Evolutionary conservation across 2,888 invertebrate species (phyloP), one percentile per base, ranked within the genome.

Genomic region (Torymus aiolomorphi): DNA sequence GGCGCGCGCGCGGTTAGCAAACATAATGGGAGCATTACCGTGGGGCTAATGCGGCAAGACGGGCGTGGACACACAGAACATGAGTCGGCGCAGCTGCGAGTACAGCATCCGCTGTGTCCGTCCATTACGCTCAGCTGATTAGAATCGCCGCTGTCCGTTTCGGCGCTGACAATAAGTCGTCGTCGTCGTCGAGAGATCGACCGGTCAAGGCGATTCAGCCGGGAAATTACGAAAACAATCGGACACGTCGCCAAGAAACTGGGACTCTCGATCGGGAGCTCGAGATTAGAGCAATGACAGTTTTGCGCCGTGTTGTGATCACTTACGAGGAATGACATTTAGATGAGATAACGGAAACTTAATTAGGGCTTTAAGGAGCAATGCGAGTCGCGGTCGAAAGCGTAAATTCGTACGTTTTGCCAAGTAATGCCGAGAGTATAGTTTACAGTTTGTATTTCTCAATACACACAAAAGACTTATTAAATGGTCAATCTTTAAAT

Each of bases 121-220:
- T 62, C 42, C 42, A 52, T 65, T 59, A 71, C 49, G 20, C 11
- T 31, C 66, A 16, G n/a, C 31, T 24, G 79, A 80, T 75, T 66
- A 65, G 61, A 49, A 76, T 77, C 77, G 56, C 66, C 42, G 42
- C 42, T 8, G 42, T 42, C 65, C 49, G 72, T 80, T 77, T 80
- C 18, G 69, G 69, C 75, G 67, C 14, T 62, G 76, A 70, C 76
- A 69, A 76, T 49, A 62, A 62, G 57, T 16, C 18, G 69, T 4
- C 69, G 56, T 12, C 69, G 59, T 5, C 49, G 52, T 3, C 24
- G 72, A 77, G 80, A 76, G 80, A 75, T 76, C 70, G 75, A 13
- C 63, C 75, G 83, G 83, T 83, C 83, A 83, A 83, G 83, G 83
- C 76, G 71, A 82, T n/a, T 5, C 70, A 49, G n/a, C 24, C n/a